Evolutionary conservation across 2,797 vertebrate genomes (phyloP).

Genomic region (Chromobotia macracanthus): DNA sequence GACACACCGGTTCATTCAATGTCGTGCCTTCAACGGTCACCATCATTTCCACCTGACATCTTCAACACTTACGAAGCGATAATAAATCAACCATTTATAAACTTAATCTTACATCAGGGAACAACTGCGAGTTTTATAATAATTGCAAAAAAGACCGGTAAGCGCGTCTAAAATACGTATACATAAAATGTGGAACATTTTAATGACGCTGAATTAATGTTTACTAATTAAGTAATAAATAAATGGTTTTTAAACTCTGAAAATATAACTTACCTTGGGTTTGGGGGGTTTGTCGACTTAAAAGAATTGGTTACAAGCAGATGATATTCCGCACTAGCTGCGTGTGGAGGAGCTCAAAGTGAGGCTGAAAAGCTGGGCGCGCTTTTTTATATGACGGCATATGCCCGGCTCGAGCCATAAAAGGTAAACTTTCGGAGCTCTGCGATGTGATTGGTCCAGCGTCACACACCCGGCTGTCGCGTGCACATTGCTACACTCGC

Average conservation of each 20-base stretch:
- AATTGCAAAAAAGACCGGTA: too few species aligned
- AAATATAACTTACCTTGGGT: constrained; percentile 77
- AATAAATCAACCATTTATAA: not conserved
- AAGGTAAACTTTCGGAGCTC: constrained; percentile 96
- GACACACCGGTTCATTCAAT: not conserved
- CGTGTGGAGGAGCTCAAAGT: constrained; percentile 82
- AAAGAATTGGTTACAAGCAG: constrained; percentile 79
- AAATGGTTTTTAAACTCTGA: not conserved
- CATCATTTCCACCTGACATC: not conserved
- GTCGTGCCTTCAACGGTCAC: not conserved
- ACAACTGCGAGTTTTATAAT: too few species aligned
- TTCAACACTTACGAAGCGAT: not conserved
- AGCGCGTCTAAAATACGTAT: not conserved
- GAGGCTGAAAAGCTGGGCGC: constrained; percentile 68
- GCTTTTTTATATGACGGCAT: constrained; percentile 79
- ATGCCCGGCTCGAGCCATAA: constrained; percentile 91
- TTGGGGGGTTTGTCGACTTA: constrained; percentile 78
- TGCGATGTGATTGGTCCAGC: constrained; percentile 83
- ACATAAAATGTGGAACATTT: too few species aligned
- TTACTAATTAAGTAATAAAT: not conserved
- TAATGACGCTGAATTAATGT: not conserved
- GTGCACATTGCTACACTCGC: constrained; percentile 82
- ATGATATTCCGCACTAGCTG: constrained; percentile 83
- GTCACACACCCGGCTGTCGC: constrained; percentile 82
- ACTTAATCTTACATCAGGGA: not conserved